Conservation (phyloP, 1,140 invertebrate species). For the Pygmarrhopalites habei region DNA sequence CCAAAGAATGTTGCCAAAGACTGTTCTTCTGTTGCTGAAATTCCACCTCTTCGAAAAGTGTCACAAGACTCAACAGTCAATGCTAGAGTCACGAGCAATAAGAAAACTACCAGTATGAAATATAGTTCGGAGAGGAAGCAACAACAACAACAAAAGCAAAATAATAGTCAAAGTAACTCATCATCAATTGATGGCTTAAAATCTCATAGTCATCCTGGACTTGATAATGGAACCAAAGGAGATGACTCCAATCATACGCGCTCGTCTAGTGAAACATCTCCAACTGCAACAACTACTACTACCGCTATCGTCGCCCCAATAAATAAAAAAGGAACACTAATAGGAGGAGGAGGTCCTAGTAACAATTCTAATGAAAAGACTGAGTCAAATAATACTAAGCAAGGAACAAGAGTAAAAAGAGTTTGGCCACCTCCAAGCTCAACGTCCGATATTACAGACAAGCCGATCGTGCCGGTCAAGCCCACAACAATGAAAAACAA, state of each 20-base stretch:
- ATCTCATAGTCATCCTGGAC: too few relatives aligned
- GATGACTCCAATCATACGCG: not conserved
- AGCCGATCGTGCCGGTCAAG: slow-evolving; percentile 63
- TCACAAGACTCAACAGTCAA: not conserved
- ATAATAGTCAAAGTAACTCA: slow-evolving; percentile 13
- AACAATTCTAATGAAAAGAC: slow-evolving; percentile 22
- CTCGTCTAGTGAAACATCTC: too few relatives aligned
- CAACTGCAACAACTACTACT: not conserved
- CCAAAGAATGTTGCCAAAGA: slow-evolving; percentile 23
- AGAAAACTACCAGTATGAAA: not conserved
- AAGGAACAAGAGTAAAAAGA: slow-evolving; percentile 42
- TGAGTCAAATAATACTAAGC: slow-evolving; percentile 23
- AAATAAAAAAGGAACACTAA: not conserved
- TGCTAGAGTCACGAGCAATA: not conserved
- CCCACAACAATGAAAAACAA: slow-evolving; percentile 52
- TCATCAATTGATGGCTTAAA: not conserved
- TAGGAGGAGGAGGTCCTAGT: too few relatives aligned
- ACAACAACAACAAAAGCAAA: slow-evolving; percentile 28
- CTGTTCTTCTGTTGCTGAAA: slow-evolving; percentile 14
- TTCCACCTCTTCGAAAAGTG: slow-evolving; percentile 1
- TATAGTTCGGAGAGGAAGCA: not conserved
- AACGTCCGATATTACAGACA: slow-evolving; percentile 46
- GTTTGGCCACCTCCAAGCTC: slow-evolving; percentile 50
- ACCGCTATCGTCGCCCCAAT: not conserved
- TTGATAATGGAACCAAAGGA: slow-evolving; percentile 1